A percentile compares a stretch with the other conserved stretches of the same genome.
These are phyloP conservation scores for Enteromius thamalakanensis DNA, from an alignment of 2,797 vertebrate species.

Conservation along the genomic window DNA sequence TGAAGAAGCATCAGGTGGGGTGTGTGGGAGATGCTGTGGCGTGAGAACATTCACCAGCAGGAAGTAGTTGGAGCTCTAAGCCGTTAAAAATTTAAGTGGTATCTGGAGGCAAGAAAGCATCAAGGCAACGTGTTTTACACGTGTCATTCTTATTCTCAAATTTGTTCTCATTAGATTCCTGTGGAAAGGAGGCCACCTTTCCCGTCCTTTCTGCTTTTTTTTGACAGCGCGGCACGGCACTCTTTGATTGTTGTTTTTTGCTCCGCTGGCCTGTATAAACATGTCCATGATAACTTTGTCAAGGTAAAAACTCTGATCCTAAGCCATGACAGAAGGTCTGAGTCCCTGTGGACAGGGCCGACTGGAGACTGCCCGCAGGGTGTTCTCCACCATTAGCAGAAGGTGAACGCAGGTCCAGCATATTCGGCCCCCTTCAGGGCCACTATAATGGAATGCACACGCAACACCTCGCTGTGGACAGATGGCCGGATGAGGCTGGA, in stretches of 20 bases:
- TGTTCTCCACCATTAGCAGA: constrained; percentile 58
- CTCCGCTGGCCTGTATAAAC: constrained; percentile 29
- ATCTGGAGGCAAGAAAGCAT: constrained; percentile 7
- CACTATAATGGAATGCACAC: constrained; percentile 56
- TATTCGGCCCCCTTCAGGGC: constrained; percentile 54
- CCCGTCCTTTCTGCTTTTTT: constrained; percentile 19
- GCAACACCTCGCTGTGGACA: constrained; percentile 63
- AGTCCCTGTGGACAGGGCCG: constrained; percentile 49
- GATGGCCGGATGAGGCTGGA: constrained; percentile 62
- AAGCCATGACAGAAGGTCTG: constrained; percentile 57
- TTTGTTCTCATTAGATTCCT: constrained; percentile 12
- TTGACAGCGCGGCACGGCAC: neutral
- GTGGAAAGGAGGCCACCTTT: constrained; percentile 39
- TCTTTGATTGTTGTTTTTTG: constrained; percentile 18
- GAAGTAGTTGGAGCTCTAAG: constrained; percentile 29
- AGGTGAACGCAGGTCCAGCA: constrained; percentile 51
- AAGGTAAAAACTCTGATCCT: constrained; percentile 60
- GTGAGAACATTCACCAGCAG: constrained; percentile 48
- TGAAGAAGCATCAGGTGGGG: constrained; percentile 48
- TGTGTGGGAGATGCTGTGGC: constrained; percentile 47
- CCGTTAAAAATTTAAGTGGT: neutral
- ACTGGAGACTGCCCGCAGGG: constrained; percentile 56
- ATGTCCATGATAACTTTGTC: constrained; percentile 64
- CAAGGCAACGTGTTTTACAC: neutral
- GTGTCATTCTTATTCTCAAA: neutral